A percentile compares a stretch with the other conserved stretches of the same genome.
These are phyloP conservation scores for Semotilus atromaculatus DNA, from an alignment of 2,797 vertebrate genomes.

Conservation along the genomic window DNA sequence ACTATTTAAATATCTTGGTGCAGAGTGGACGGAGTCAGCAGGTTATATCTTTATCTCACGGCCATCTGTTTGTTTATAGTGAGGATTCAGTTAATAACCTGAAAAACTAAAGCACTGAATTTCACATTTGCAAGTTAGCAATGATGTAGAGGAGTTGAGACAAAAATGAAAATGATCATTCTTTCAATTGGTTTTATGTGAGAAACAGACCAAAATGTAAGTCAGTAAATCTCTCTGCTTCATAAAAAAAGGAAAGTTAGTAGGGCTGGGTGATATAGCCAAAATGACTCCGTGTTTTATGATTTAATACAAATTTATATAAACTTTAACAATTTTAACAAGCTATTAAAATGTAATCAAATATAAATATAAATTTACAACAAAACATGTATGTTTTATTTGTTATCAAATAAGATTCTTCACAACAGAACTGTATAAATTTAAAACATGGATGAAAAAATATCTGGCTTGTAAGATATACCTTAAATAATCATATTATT, in stretches of 20 bases:
- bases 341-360: no score
- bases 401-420: no score
- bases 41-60: neutral
- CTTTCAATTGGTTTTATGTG: neutral
- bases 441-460: no score
- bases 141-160: neutral
- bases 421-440: no score
- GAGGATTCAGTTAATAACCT: neutral
- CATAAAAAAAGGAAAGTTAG: neutral
- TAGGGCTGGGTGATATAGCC: no score
- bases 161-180: neutral
- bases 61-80: constrained; percentile 32
- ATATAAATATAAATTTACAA: no score
- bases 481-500: no score
- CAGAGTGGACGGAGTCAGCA: neutral
- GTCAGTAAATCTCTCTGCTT: neutral
- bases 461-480: no score
- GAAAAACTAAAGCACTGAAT: neutral
- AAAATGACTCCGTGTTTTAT: no score
- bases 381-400: no score
- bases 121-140: neutral
- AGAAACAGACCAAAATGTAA: neutral
- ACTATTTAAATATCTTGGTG: constrained; percentile 5
- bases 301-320: no score
- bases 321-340: no score